Conservation (phyloP, 1,140 invertebrate species). For the Hestina assimilis region DNA sequence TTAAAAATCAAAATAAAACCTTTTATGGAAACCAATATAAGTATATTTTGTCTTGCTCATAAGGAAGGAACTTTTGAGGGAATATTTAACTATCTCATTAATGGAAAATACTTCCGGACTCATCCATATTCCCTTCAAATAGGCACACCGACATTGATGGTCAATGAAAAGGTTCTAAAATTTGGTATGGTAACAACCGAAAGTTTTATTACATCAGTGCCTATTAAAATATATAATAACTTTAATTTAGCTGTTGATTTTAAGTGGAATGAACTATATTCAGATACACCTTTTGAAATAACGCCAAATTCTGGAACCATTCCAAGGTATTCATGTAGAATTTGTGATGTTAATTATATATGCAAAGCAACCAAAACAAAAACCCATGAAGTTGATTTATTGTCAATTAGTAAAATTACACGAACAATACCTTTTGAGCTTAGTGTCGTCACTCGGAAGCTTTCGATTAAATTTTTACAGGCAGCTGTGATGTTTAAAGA, state of each 20-base stretch:
- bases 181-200: conserved; percentile 70
- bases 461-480: conserved; percentile 66
- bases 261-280: conserved; percentile 46
- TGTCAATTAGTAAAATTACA: conserved; percentile 35
- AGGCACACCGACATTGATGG: conserved; percentile 48
- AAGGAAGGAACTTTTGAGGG: conserved; percentile 40
- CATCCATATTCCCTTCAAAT: conserved; percentile 54
- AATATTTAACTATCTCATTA: conserved; percentile 53
- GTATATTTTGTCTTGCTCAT: conserved; percentile 48
- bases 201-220: conserved; percentile 57
- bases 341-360: conserved; percentile 55
- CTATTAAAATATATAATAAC: conserved; percentile 58
- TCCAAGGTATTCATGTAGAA: conserved; percentile 48
- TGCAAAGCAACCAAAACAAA: conserved; percentile 62
- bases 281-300: conserved; percentile 61
- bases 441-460: conserved; percentile 54
- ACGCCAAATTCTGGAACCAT: conserved; percentile 46
- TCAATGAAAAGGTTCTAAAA: conserved; percentile 60
- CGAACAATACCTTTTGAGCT: conserved; percentile 56
- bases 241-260: conserved; percentile 58
- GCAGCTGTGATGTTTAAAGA: conserved; percentile 58
- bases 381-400: conserved; percentile 54
- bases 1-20: conserved; percentile 43
- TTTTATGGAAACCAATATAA: conserved; percentile 34
- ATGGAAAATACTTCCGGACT: conserved; percentile 46